These are phyloP conservation scores for Eucriotettix oculatus DNA, from an alignment of 2,888 invertebrate species.

Conservation along the genomic window DNA sequence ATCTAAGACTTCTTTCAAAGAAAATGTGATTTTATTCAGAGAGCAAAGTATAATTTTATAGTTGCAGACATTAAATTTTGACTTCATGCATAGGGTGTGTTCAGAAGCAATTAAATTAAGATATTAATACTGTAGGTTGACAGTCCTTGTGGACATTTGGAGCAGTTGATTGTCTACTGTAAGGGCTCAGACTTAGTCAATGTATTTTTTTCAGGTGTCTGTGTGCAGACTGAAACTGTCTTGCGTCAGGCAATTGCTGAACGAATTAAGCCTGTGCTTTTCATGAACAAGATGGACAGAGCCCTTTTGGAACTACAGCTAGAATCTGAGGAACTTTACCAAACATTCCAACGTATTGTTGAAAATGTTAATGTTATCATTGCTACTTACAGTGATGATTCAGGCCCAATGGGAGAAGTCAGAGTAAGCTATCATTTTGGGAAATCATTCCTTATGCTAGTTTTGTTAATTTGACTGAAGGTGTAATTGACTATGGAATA, in stretches of 20 bases:
- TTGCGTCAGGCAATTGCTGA: conserved; percentile 99
- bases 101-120: too few relatives aligned
- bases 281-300: conserved; percentile 99
- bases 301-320: conserved; percentile 93
- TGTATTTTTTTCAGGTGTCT: conserved; percentile 58
- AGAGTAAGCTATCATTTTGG: conserved; percentile 41
- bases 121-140: too few relatives aligned
- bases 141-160: too few relatives aligned
- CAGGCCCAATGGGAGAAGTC: conserved; percentile 98
- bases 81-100: too few relatives aligned
- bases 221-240: conserved; percentile 99
- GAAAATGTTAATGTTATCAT: conserved; percentile 99
- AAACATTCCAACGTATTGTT: conserved; percentile 98
- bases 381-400: conserved; percentile 93
- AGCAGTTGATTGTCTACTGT: too few relatives aligned
- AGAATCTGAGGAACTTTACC: conserved; percentile 92
- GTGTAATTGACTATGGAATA: too few relatives aligned
- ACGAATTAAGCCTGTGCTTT: conserved; percentile 97
- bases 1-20: too few relatives aligned
- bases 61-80: too few relatives aligned
- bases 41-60: too few relatives aligned
- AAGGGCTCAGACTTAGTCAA: too few relatives aligned
- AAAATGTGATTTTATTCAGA: too few relatives aligned
- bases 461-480: too few relatives aligned
- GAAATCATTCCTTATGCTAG: neutral